A percentile compares a stretch with the other conserved stretches of the same genome.
Evolutionary conservation across 2,888 invertebrate species (phyloP).

Genomic region (Lasioglossum villosulum): DNA sequence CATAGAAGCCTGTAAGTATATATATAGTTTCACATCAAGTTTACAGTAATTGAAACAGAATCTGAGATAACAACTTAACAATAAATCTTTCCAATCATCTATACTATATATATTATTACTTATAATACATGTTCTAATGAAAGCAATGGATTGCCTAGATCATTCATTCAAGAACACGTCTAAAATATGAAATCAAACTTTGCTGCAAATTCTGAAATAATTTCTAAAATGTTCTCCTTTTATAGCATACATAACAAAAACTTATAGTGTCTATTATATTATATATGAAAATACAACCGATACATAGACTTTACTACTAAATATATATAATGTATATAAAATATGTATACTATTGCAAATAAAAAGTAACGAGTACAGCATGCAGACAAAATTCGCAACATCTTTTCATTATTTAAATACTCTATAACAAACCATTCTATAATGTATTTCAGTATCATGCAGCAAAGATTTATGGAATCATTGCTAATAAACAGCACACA

Average conservation of each 20-base stretch:
- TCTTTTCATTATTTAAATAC: constrained; percentile 42
- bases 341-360: constrained; percentile 27
- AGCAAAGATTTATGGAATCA: constrained; percentile 68
- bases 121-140: constrained; percentile 42
- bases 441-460: constrained; percentile 64
- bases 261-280: constrained; percentile 23
- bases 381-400: constrained; percentile 39
- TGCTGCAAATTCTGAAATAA: constrained; percentile 66
- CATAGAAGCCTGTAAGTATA: constrained; percentile 55
- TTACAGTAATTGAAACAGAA: constrained; percentile 48
- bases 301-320: constrained; percentile 39
- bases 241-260: constrained; percentile 41
- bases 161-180: constrained; percentile 41
- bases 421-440: constrained; percentile 46
- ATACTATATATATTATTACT: constrained; percentile 48
- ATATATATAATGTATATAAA: constrained; percentile 1
- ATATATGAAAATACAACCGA: constrained; percentile 33
- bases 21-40: constrained; percentile 43
- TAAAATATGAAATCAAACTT: constrained; percentile 51
- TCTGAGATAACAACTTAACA: constrained; percentile 43
- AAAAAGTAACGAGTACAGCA: constrained; percentile 44
- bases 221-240: constrained; percentile 31
- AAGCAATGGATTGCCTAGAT: constrained; percentile 59
- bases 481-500: constrained; percentile 51
- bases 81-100: constrained; percentile 30